phyloP scores from a whole-genome alignment of 2,797 vertebrate genomes.

The Sebastes miniatus region DNA sequence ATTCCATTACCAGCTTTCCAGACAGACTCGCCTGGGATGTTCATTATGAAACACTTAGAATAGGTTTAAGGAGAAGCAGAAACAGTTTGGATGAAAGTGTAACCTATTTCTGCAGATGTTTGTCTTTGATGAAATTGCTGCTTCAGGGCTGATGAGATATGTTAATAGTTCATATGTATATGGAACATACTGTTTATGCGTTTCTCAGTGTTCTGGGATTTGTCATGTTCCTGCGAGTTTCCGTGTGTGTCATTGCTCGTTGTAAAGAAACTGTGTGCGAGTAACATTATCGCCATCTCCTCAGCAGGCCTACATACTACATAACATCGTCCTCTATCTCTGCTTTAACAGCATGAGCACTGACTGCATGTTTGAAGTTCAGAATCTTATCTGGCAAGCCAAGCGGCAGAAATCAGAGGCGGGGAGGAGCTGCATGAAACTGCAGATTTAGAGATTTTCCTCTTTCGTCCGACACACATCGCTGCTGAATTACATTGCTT shows the following conservation, averaged over 20 bases:
- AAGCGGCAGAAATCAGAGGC: conserved; percentile 66
- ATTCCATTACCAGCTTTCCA: conserved; percentile 68
- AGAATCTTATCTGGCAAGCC: conserved; percentile 71
- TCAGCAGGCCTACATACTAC: conserved; percentile 15
- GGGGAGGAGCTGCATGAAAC: conserved; percentile 63
- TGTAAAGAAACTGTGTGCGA: not conserved
- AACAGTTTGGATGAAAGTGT: conserved; percentile 52
- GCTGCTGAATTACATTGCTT: conserved; percentile 53
- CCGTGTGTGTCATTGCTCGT: not conserved
- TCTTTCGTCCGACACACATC: conserved; percentile 44
- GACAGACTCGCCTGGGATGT: conserved; percentile 58
- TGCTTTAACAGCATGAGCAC: conserved; percentile 56
- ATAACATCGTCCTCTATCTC: conserved; percentile 52
- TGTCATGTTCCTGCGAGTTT: not conserved
- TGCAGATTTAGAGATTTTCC: conserved; percentile 68
- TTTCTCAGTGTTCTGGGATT: not conserved
- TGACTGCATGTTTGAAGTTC: conserved; percentile 69
- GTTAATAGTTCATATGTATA: not conserved
- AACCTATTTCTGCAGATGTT: conserved; percentile 51
- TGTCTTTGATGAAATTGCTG: conserved; percentile 41
- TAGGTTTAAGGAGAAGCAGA: conserved; percentile 52
- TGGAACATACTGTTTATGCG: not conserved
- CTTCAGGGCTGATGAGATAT: conserved; percentile 26
- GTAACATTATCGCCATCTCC: conserved; percentile 29
- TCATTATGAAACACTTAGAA: conserved; percentile 62